Percentiles rank a stretch among this genome's conserved stretches.
phyloP scores from a whole-genome alignment of 1,140 invertebrate genomes.

The Ceratina japonica region DNA sequence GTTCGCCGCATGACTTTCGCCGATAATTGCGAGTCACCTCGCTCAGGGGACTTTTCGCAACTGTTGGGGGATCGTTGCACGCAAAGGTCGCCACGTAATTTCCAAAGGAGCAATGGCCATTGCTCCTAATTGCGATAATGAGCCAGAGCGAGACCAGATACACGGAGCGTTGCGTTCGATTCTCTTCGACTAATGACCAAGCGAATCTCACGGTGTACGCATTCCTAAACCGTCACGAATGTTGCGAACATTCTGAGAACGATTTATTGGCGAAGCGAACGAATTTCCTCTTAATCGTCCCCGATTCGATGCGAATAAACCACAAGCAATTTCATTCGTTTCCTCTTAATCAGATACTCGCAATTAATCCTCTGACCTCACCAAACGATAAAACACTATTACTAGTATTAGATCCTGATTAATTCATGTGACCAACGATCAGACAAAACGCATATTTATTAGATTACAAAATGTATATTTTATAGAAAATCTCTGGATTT shows the following conservation, averaged over 20 bases:
- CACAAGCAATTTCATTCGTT: no score
- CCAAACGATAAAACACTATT: no score
- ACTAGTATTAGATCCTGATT: no score
- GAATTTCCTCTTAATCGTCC: no score
- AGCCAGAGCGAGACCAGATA: slow-evolving; percentile 20
- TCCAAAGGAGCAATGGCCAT: slow-evolving; percentile 53
- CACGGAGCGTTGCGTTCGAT: background rate
- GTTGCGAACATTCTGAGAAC: background rate
- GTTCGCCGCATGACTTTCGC: slow-evolving; percentile 56
- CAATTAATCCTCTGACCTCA: no score
- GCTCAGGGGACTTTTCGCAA: slow-evolving; percentile 51
- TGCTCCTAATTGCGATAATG: slow-evolving; percentile 57
- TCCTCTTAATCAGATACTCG: no score
- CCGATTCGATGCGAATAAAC: no score
- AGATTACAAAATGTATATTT: no score
- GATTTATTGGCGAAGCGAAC: no score
- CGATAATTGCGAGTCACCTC: slow-evolving; percentile 61
- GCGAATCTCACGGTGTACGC: slow-evolving; percentile 7
- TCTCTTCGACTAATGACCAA: slow-evolving; percentile 5
- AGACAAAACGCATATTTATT: no score
- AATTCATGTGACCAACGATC: no score
- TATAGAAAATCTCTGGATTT: no score
- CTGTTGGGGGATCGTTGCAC: slow-evolving; percentile 48
- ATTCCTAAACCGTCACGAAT: background rate
- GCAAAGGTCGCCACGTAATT: slow-evolving; percentile 59